A percentile compares a stretch with the other conserved stretches of the same genome.
phyloP scores from a whole-genome alignment of 2,888 invertebrate genomes.

The Sycophila texana region DNA sequence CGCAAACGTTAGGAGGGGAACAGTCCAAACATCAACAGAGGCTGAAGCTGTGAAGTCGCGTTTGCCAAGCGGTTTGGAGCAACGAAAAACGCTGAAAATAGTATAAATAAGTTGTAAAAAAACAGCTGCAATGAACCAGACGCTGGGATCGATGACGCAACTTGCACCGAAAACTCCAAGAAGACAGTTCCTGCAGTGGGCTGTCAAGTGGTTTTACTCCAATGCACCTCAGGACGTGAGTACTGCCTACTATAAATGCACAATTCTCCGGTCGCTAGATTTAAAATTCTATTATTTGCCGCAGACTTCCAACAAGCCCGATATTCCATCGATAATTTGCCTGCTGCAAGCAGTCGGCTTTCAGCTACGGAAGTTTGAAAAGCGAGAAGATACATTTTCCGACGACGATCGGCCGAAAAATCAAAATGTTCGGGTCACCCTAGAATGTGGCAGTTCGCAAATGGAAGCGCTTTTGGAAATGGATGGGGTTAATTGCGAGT shows the following conservation, averaged over 20 bases:
- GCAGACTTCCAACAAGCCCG: constrained; percentile 61
- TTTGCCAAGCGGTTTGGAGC: too few relatives aligned
- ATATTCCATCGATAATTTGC: constrained; percentile 65
- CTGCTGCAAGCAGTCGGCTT: constrained; percentile 69
- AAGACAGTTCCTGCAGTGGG: constrained; percentile 66
- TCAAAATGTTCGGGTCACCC: constrained; percentile 59
- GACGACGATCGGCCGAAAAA: constrained; percentile 44
- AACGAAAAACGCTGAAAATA: too few relatives aligned
- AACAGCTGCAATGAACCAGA: too few relatives aligned
- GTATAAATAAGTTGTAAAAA: too few relatives aligned
- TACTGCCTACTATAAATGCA: constrained; percentile 22
- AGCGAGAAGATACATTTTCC: constrained; percentile 21
- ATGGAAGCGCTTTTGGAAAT: constrained; percentile 68
- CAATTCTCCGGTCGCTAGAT: not conserved
- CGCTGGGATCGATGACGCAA: constrained; percentile 19
- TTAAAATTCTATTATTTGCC: constrained; percentile 9
- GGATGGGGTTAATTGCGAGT: constrained; percentile 65
- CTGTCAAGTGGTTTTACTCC: constrained; percentile 64
- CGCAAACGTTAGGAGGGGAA: too few relatives aligned
- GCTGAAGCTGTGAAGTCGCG: too few relatives aligned
- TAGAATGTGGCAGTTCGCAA: constrained; percentile 69
- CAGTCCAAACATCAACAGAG: too few relatives aligned
- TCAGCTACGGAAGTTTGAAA: constrained; percentile 67
- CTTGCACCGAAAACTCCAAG: constrained; percentile 52
- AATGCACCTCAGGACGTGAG: constrained; percentile 60